Evolutionary conservation across 2,113 vertebrate species (phyloP), one percentile per base, ranked within the genome.

Genomic region (Sebastes schlegelii): DNA sequence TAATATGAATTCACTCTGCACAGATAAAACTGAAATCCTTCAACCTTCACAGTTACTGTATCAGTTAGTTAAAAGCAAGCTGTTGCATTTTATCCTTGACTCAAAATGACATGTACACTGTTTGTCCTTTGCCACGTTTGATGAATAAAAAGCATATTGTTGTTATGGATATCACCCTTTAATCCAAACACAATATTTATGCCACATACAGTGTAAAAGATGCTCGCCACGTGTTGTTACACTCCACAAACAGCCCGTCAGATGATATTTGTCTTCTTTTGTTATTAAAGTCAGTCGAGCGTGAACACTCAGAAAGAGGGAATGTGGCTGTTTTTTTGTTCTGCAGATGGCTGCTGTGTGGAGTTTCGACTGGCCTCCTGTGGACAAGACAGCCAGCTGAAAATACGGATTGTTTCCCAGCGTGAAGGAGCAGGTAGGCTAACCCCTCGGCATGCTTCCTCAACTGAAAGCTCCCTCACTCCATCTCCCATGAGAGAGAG

Each of bases 331-430:
- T 65, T 34, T 64, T 26, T 82, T 77, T 74, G 40, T 74, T 54
- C 54, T 77, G 67, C 93, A 97, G 97, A 89, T 82, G 94, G 58
- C 87, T 83, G 77, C 84, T 88, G 85, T 63, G 86, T 83, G 66
- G 91, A 83, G 90, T 96, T 97, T 93, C 95, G 92, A 91, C 92
- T 98, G 95, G 96, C 95, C 88, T 97, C 97, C 71, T 97, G 97
- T 88, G 97, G 97, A 88, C 97, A 98, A 92, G 97, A 98, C 91
- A 96, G 95, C 91, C 92, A 91, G 89, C 89, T 96, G 90, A 97
- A 96, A 90, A 92, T 98, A 80, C 97, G 97, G 97, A 79, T 96
- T 52, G 88, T 97, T 87, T 95, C 94, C 81, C 93, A 93, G 91
- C 74, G 77, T 84, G 92, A 90, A 79, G 75, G 84, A 83, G 87